Evolutionary conservation across 2,113 vertebrate species (phyloP), one percentile per base, ranked within the genome.

Genomic region (Lonchura striata): DNA sequence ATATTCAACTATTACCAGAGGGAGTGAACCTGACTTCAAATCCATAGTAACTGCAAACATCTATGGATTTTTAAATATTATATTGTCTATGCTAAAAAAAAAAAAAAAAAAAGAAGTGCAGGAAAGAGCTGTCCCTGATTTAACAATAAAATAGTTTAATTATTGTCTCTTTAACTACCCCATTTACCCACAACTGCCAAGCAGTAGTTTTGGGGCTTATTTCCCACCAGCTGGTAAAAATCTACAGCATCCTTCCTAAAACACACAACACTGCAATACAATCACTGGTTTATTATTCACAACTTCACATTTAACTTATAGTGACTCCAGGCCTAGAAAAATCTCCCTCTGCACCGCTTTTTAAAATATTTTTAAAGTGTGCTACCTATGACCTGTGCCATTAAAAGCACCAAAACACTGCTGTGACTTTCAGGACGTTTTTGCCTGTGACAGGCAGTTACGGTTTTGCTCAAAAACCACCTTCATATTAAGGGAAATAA

Each of bases 21-120:
- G 33, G 10, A 89, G 4, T 7, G 68, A 82, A 79, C 13, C 15
- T 11, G 12, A 59, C 15, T 39, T 49, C 57, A 65, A 72, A 53
- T 2, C 11, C 35, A 27, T 0, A 75, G 20, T 4, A 71, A 63
- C 18, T 54, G 23, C 52, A 24, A 76, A 25, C 31, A 69, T 6
- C 13, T 9, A 9, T 3, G 3, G 24, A 61, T 49, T 78, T 72
- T 61, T 22, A 70, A 77, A 81, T 30, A 8, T 3, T 44, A 6
- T 12, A 22, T 61, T 71, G 72, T 22, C 64, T 53, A 13, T 7
- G 8, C 24, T 39, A 54, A 47, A 18, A 15, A 50, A 80, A 91
- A 75, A 13, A 19, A 19, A n/a, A 0, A 75, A 13, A 19, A 28
- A 0, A 9, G 3, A 64, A 79, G 12, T 27, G 4, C 2, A 70